Evolutionary conservation across 1,140 invertebrate genomes (phyloP), one percentile per base, ranked within the genome.

Genomic region (Drosophila kanapiae): DNA sequence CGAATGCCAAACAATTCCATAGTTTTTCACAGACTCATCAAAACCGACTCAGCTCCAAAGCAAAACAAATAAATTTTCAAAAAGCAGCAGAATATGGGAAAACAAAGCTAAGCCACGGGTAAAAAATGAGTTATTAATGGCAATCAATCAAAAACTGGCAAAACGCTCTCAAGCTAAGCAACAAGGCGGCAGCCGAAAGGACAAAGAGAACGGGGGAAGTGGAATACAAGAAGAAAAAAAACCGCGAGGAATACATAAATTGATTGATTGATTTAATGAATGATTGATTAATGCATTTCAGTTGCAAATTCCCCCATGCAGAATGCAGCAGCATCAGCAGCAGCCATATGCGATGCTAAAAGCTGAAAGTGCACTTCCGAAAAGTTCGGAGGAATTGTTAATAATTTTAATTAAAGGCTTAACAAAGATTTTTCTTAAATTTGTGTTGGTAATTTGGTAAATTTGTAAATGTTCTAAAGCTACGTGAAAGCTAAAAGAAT

Each of bases 221-320:
- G 16, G 70, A 64, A 60, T 45, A 78, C 33, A 33, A 35, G 49
- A 56, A 31, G 54, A 67, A 70, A 45, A 53, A 68, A 56, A 81
- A 84, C 43, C 72, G 80, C 80, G 65, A 74, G 68, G 83, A 83
- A 88, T 87, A 83, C 77, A 88, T 88, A 80, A 88, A 90, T 85
- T 90, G 85, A 90, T 90, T 90, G 85, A 90, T 90, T 90, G 85
- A 90, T 90, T 90, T 90, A 90, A 90, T 90, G 85, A 90, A 90
- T 90, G 85, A 90, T 90, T 90, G 85, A 90, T 90, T 90, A 90
- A 90, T 90, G 85, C 85, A 90, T 90, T 82, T 85, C 85, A 82
- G 81, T 88, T 90, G 85, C 85, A 90, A 88, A 88, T 88, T 78
- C 85, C 83, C 68, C 76, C 77, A 90, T 88, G 83, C 85, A 84